A percentile compares a stretch with the other conserved stretches of the same genome.
Evolutionary conservation across 2,888 invertebrate species (phyloP).

Genomic region (Spodoptera picta): DNA sequence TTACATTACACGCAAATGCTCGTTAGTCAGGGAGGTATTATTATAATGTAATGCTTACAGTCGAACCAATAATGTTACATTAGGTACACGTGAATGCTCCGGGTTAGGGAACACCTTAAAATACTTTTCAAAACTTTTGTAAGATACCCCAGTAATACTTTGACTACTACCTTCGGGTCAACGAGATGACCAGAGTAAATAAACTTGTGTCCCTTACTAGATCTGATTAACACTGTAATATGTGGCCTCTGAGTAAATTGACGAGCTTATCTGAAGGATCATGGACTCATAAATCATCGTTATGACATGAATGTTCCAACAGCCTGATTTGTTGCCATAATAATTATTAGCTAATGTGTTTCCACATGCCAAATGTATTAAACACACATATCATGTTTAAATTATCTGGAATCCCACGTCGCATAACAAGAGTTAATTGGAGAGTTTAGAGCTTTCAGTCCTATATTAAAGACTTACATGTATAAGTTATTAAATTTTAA

Average conservation of each 20-base stretch:
- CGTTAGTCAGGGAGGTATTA: too few species aligned
- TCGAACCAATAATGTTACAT: too few species aligned
- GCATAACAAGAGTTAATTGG: not conserved
- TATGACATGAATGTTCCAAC: slow-evolving; percentile 14
- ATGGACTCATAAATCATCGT: slow-evolving; percentile 22
- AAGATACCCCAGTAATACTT: too few species aligned
- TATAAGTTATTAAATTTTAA: too few species aligned
- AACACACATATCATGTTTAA: slow-evolving; percentile 7
- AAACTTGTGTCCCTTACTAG: not conserved
- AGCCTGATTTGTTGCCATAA: slow-evolving; percentile 18
- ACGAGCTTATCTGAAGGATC: slow-evolving; percentile 11
- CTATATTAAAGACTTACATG: too few species aligned
- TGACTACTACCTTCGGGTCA: too few species aligned
- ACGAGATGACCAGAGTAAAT: not conserved
- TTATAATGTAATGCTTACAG: too few species aligned
- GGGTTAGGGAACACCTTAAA: too few species aligned
- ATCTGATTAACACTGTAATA: not conserved
- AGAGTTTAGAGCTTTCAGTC: too few species aligned
- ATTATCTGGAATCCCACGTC: not conserved
- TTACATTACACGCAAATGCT: too few species aligned
- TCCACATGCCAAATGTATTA: slow-evolving; percentile 3
- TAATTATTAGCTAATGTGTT: slow-evolving; percentile 24
- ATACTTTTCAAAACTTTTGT: too few species aligned
- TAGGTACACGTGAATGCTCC: too few species aligned
- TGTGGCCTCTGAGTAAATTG: slow-evolving; percentile 10